A percentile compares a stretch with the other conserved stretches of the same genome.
Evolutionary conservation across 1,140 invertebrate genomes (phyloP).

Genomic region (Nautilus pompilius): DNA sequence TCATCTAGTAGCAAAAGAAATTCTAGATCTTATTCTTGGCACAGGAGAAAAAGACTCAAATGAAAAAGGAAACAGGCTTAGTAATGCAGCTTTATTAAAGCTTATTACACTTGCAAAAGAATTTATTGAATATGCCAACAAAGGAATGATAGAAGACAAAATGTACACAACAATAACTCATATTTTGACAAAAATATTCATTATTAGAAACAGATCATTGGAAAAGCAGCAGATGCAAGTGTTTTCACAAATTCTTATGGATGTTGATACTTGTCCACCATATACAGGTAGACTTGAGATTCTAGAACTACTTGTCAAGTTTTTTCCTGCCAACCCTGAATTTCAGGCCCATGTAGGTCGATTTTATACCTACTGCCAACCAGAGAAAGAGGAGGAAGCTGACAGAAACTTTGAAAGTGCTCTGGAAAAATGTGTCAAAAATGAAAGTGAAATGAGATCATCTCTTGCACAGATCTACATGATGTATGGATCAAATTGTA

Average conservation of each 20-base stretch:
- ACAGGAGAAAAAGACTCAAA: background rate
- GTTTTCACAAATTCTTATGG: slow-evolving; percentile 19
- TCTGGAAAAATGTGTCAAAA: slow-evolving; percentile 10
- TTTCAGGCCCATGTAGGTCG: slow-evolving; percentile 22
- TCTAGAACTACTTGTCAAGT: slow-evolving; percentile 17
- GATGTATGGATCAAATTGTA: too few relatives aligned
- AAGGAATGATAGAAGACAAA: too few relatives aligned
- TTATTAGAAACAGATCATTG: slow-evolving; percentile 19
- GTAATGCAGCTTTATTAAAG: slow-evolving; percentile 7
- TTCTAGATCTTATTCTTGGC: slow-evolving; percentile 25
- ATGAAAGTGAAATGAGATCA: too few relatives aligned
- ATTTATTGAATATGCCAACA: slow-evolving; percentile 22
- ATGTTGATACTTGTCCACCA: slow-evolving; percentile 17
- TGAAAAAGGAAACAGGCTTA: slow-evolving; percentile 3
- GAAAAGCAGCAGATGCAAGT: slow-evolving; percentile 16
- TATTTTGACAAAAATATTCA: slow-evolving; percentile 25
- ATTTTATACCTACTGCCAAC: slow-evolving; percentile 23
- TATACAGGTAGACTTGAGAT: slow-evolving; percentile 17
- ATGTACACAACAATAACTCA: slow-evolving; percentile 9
- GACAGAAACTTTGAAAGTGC: slow-evolving; percentile 23
- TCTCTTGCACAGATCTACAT: too few relatives aligned
- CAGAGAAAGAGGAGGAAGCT: slow-evolving; percentile 15
- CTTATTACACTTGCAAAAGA: slow-evolving; percentile 14
- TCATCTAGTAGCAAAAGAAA: slow-evolving; percentile 31
- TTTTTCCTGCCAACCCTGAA: slow-evolving; percentile 22